A percentile compares a stretch with the other conserved stretches of the same genome.
These are phyloP conservation scores for Ophioninae sp. DNA, from an alignment of 2,888 invertebrate species.

Conservation along the genomic window DNA sequence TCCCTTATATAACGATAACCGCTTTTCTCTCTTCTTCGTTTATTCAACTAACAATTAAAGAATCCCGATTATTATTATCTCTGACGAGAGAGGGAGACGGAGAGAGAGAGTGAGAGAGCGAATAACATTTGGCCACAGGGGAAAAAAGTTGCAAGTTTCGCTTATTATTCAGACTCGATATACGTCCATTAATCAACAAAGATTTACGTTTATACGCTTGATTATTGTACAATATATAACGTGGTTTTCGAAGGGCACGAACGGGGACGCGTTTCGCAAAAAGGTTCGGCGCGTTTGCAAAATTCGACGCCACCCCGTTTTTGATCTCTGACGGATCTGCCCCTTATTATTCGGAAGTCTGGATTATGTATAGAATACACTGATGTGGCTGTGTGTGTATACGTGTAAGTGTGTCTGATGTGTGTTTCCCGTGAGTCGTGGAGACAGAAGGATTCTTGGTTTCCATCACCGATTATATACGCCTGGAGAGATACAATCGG, in stretches of 20 bases:
- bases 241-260: conserved; percentile 25
- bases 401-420: conserved; percentile 1
- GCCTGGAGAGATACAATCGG: conserved; percentile 50
- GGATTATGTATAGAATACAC: conserved; percentile 41
- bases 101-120: background rate
- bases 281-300: conserved; percentile 10
- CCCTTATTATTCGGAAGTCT: conserved; percentile 57
- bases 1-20: conserved; percentile 61
- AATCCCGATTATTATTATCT: conserved; percentile 48
- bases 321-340: conserved; percentile 46
- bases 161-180: conserved; percentile 43
- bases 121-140: conserved; percentile 64
- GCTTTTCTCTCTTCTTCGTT: conserved; percentile 34
- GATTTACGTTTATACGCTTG: conserved; percentile 42
- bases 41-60: conserved; percentile 58
- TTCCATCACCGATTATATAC: conserved; percentile 37
- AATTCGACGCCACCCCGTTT: conserved; percentile 24
- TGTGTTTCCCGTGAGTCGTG: conserved; percentile 35
- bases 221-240: conserved; percentile 56
- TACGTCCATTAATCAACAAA: conserved; percentile 45
- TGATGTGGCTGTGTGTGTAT: conserved; percentile 26
- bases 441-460: conserved; percentile 50
- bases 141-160: conserved; percentile 58
- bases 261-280: conserved; percentile 21
- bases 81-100: conserved; percentile 43